Conservation (phyloP, 2,113 vertebrate genomes). For the Chrysochloris asiatica region DNA sequence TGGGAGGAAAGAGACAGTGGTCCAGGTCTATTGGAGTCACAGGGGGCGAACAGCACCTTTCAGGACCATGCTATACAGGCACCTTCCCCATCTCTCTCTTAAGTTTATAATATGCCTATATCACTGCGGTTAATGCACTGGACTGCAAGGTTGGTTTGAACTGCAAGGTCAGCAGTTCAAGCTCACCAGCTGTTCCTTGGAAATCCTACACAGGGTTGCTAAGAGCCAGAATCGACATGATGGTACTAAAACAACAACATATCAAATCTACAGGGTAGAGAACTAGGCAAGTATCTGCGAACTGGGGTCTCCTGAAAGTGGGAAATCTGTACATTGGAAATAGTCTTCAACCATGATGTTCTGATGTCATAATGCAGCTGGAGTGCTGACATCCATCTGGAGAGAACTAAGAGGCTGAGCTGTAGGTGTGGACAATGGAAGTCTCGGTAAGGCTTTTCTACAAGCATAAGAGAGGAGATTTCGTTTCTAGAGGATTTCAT, state of each 20-base stretch:
- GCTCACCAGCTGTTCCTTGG: too few species aligned
- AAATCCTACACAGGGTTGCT: too few species aligned
- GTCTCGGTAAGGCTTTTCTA: not conserved
- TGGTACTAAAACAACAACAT: too few species aligned
- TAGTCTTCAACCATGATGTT: not conserved
- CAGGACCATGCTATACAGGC: too few species aligned
- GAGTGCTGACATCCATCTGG: not conserved
- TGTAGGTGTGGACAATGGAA: fast-evolving
- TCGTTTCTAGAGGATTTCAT: not conserved
- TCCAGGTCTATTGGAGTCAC: not conserved
- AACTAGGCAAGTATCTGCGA: not conserved
- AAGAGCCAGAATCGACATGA: too few species aligned
- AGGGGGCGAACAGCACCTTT: not conserved
- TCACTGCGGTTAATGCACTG: too few species aligned
- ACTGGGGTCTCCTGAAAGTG: too few species aligned
- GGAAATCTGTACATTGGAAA: not conserved
- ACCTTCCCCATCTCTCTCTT: too few species aligned
- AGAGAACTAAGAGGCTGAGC: not conserved
- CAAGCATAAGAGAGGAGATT: not conserved
- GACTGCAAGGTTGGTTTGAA: too few species aligned
- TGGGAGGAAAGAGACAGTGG: not conserved
- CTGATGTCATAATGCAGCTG: not conserved
- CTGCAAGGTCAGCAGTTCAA: too few species aligned
- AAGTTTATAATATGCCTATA: not conserved
- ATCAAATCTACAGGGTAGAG: not conserved